A percentile compares a stretch with the other conserved stretches of the same genome.
phyloP scores from a whole-genome alignment of 2,888 invertebrate genomes.

The Scaptomyza tumidula region DNA sequence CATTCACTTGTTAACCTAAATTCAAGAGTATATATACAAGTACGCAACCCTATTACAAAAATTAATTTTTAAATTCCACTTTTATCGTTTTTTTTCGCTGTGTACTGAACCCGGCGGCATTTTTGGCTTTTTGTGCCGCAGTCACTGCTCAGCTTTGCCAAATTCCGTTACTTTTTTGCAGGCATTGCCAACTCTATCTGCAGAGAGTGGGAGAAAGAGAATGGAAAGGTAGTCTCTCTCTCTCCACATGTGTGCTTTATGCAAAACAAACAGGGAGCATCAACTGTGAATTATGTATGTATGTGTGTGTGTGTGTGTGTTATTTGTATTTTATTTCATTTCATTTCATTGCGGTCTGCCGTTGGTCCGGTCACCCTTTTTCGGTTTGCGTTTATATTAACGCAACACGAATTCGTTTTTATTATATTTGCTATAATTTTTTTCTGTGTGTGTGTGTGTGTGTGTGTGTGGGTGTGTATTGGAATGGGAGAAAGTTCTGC shows the following conservation, averaged over 20 bases:
- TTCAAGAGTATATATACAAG: conserved; percentile 32
- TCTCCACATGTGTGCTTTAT: not conserved
- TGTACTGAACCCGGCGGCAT: conserved; percentile 41
- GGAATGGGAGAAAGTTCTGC: not conserved
- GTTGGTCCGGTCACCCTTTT: conserved; percentile 40
- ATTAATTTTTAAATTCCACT: not conserved
- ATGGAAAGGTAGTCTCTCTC: not conserved
- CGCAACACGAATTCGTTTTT: conserved; percentile 58
- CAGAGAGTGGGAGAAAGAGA: not conserved
- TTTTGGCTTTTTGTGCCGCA: conserved; percentile 62
- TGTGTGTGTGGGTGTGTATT: not conserved
- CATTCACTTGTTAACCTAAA: not conserved
- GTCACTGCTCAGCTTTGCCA: conserved; percentile 20
- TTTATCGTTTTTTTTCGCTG: conserved; percentile 17
- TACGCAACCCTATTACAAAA: not conserved
- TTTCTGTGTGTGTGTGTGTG: not conserved
- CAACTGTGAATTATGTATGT: conserved; percentile 36
- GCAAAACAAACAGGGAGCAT: not conserved
- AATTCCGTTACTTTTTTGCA: conserved; percentile 59
- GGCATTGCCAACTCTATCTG: conserved; percentile 26
- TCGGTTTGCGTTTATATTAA: conserved; percentile 57
- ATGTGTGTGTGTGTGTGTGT: too few species aligned
- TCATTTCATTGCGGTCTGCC: conserved; percentile 73
- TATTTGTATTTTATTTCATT: conserved; percentile 27
- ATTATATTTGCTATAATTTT: conserved; percentile 29